phyloP scores from a whole-genome alignment of 2,888 invertebrate genomes.

The Tineola bisselliella region DNA sequence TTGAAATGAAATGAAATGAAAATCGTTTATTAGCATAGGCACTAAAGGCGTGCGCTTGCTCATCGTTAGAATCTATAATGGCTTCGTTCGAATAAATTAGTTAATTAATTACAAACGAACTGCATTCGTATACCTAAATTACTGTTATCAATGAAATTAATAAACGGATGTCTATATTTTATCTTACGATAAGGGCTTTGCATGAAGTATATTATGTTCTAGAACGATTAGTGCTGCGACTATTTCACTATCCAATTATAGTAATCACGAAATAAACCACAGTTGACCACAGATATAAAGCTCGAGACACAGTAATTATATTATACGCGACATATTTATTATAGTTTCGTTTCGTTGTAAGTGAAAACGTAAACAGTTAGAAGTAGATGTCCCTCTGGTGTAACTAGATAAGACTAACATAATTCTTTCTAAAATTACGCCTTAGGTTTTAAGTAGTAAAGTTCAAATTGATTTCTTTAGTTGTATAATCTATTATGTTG shows the following conservation, averaged over 20 bases:
- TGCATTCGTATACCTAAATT: no score
- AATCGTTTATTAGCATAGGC: no score
- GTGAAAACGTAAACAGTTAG: conserved; percentile 10
- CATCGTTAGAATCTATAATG: no score
- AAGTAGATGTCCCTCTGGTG: conserved; percentile 7
- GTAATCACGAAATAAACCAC: conserved; percentile 13
- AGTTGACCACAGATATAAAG: neutral
- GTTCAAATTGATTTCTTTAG: neutral
- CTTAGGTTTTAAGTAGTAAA: neutral
- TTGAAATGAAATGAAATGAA: no score
- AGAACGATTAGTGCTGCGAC: neutral
- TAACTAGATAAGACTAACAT: neutral
- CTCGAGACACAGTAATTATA: conserved; percentile 1
- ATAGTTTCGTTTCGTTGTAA: conserved; percentile 3
- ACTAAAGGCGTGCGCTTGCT: no score
- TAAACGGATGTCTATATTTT: neutral
- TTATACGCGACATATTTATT: conserved; percentile 11
- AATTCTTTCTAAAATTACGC: neutral
- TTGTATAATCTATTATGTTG: neutral
- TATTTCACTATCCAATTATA: conserved; percentile 5
- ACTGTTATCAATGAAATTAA: neutral
- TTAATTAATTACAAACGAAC: no score
- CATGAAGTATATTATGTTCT: neutral
- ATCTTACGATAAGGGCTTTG: neutral
- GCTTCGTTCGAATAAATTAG: no score